Percentiles rank a stretch among this genome's conserved stretches.
phyloP scores from a whole-genome alignment of 2,888 invertebrate species.

The Cryptus viduatorius region DNA sequence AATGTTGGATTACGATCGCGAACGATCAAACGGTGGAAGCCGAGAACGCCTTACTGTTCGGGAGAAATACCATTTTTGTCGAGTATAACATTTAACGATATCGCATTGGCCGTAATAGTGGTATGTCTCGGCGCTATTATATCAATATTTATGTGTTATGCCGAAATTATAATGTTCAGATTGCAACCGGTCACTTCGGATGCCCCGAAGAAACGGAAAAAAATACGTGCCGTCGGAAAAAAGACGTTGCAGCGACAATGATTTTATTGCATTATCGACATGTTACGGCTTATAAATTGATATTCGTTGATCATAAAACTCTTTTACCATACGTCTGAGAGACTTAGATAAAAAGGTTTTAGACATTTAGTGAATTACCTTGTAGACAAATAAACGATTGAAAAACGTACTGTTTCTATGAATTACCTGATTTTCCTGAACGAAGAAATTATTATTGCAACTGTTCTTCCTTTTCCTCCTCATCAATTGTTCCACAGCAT shows the following conservation, averaged over 20 bases:
- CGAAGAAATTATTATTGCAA: no score
- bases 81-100: conserved; percentile 78
- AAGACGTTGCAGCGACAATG: conserved; percentile 52
- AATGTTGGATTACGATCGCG: conserved; percentile 77
- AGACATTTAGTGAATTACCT: no score
- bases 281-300: neutral
- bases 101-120: conserved; percentile 77
- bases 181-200: conserved; percentile 55
- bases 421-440: no score
- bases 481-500: no score
- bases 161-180: conserved; percentile 70
- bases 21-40: conserved; percentile 77
- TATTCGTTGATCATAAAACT: neutral
- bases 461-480: no score
- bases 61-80: conserved; percentile 74
- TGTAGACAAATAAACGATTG: no score
- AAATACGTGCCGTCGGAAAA: conserved; percentile 52
- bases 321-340: neutral
- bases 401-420: no score
- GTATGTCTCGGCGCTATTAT: conserved; percentile 72
- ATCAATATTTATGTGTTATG: conserved; percentile 70
- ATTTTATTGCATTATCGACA: neutral
- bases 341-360: neutral
- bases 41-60: conserved; percentile 79
- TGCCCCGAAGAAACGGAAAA: conserved; percentile 38